These are phyloP conservation scores for Pararge aegeria DNA, from an alignment of 1,140 invertebrate species.

Conservation along the genomic window DNA sequence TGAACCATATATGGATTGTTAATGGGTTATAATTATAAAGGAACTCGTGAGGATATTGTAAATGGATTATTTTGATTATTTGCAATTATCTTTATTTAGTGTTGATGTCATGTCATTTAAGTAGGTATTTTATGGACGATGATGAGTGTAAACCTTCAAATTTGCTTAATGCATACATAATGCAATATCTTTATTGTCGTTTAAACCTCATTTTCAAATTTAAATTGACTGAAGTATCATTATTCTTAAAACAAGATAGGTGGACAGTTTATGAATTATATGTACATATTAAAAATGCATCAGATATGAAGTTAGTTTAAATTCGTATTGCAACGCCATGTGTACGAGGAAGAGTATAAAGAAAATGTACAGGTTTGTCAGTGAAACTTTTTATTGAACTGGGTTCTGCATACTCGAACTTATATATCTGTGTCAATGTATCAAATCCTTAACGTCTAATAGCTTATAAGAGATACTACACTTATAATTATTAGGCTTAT, in stretches of 20 bases:
- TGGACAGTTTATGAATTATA: not conserved
- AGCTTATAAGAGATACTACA: too few relatives aligned
- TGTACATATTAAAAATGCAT: constrained; percentile 17
- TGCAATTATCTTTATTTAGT: not conserved
- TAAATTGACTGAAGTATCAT: too few relatives aligned
- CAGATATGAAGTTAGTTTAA: constrained; percentile 24
- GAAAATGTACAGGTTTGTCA: constrained; percentile 8
- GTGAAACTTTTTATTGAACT: not conserved
- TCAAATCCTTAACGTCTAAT: too few relatives aligned
- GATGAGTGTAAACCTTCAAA: not conserved
- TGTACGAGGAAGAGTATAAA: constrained; percentile 15
- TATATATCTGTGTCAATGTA: too few relatives aligned
- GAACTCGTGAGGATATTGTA: not conserved
- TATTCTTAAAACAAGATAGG: not conserved
- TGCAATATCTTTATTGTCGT: too few relatives aligned
- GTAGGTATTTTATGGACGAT: not conserved
- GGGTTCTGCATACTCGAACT: constrained; percentile 4
- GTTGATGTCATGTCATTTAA: not conserved
- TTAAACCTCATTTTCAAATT: too few relatives aligned
- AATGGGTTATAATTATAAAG: constrained; percentile 29
- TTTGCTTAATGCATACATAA: too few relatives aligned
- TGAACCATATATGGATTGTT: constrained; percentile 34
- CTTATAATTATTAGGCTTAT: too few relatives aligned
- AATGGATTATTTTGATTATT: constrained; percentile 16
- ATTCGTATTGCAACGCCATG: constrained; percentile 23